Evolutionary conservation across 2,113 vertebrate species (phyloP).

Genomic region (Pitta sordida): DNA sequence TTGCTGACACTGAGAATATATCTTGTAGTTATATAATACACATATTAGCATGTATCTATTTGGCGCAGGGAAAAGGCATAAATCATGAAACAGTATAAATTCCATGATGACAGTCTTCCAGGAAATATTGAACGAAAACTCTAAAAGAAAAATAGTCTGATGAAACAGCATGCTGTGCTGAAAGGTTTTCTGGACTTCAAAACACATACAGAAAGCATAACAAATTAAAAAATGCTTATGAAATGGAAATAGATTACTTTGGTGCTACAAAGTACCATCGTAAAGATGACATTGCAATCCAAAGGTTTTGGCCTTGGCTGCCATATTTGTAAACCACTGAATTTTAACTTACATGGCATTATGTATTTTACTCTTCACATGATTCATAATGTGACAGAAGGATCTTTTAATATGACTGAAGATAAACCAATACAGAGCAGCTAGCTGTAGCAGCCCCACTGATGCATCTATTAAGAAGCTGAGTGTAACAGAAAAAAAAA

Average conservation of each 20-base stretch:
- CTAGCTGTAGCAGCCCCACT: neutral
- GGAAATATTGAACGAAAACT: neutral
- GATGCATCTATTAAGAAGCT: neutral
- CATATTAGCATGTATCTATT: neutral
- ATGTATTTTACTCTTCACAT: neutral
- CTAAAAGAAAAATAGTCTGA: neutral
- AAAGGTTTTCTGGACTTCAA: conserved; percentile 11
- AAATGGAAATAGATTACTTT: conserved; percentile 4
- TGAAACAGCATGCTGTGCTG: neutral
- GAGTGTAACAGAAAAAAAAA: neutral
- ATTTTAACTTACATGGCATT: neutral
- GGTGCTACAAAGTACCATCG: neutral
- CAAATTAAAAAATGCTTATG: conserved; percentile 15
- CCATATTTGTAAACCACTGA: neutral
- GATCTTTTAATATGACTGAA: neutral
- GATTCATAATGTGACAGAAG: neutral
- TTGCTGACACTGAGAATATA: neutral
- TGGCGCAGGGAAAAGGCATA: neutral
- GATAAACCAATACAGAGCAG: neutral
- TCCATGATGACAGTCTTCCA: neutral
- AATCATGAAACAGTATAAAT: neutral
- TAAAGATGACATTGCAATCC: conserved; percentile 18
- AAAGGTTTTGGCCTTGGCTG: neutral
- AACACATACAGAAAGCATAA: neutral
- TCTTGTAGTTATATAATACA: too few species aligned